These are phyloP conservation scores for Porites lobata DNA, from an alignment of 92 coral and sea anemone species.

Conservation along the genomic window DNA sequence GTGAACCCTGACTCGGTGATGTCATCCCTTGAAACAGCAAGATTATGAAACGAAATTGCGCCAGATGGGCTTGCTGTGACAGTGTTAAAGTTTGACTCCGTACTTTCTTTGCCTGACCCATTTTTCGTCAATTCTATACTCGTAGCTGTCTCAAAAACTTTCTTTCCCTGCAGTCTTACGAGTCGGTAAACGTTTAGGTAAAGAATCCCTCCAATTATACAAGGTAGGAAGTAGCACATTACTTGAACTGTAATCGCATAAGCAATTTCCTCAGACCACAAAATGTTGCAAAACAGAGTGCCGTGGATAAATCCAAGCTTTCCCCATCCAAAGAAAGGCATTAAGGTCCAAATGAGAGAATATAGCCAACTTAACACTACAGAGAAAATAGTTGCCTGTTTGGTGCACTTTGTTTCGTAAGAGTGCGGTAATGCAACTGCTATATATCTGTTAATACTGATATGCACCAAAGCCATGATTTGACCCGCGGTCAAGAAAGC, in stretches of 20 bases:
- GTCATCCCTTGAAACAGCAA: slow-evolving; percentile 16
- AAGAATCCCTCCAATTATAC: slow-evolving; percentile 75
- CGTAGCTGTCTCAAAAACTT: slow-evolving; percentile 38
- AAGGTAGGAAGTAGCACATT: slow-evolving; percentile 88
- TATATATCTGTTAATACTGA: slow-evolving; percentile 88
- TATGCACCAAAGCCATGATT: slow-evolving; percentile 89
- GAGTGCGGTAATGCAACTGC: slow-evolving; percentile 91
- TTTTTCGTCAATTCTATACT: slow-evolving; percentile 9
- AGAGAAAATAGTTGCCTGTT: slow-evolving; percentile 69
- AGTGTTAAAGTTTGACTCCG: slow-evolving; percentile 7
- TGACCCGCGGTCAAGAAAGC: slow-evolving; percentile 98
- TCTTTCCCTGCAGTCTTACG: slow-evolving; percentile 77
- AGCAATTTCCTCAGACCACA: slow-evolving; percentile 81
- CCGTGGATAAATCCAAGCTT: slow-evolving; percentile 85
- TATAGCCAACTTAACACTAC: slow-evolving; percentile 78
- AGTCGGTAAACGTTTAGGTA: slow-evolving; percentile 75
- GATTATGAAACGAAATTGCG: slow-evolving; percentile 17
- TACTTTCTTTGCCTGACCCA: not conserved
- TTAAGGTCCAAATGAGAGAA: slow-evolving; percentile 85
- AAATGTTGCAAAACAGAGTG: slow-evolving; percentile 91
- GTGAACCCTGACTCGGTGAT: slow-evolving; percentile 6
- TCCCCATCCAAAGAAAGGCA: slow-evolving; percentile 99
- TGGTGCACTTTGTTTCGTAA: slow-evolving; percentile 86
- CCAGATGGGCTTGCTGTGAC: not conserved
- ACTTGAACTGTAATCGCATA: slow-evolving; percentile 85